Percentiles rank a stretch among this genome's conserved stretches.
Evolutionary conservation across 2,113 vertebrate species (phyloP).

Genomic region (Corythornis madagascariensis): DNA sequence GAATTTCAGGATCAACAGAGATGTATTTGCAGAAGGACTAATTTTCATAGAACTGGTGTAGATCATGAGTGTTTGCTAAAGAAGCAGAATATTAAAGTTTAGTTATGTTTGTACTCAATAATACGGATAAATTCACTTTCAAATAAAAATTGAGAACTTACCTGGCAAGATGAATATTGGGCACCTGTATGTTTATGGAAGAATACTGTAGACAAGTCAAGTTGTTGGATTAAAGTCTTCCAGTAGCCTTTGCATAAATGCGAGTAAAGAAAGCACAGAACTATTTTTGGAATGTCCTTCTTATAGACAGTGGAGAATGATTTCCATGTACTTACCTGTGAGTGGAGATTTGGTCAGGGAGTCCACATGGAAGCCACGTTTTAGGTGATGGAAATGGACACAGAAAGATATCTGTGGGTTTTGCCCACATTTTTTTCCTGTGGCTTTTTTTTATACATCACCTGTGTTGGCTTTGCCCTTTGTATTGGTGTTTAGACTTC

Average conservation of each 20-base stretch:
- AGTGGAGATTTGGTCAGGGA: neutral
- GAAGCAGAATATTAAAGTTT: neutral
- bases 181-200: neutral
- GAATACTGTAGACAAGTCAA: neutral
- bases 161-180: neutral
- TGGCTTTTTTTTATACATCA: neutral
- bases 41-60: neutral
- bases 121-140: neutral
- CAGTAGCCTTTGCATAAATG: neutral
- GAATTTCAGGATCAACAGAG: neutral
- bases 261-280: neutral
- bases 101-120: neutral
- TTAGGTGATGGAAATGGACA: neutral
- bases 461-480: neutral
- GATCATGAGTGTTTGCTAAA: neutral
- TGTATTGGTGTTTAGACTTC: neutral
- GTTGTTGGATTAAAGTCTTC: neutral
- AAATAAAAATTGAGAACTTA: neutral
- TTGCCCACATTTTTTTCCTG: neutral
- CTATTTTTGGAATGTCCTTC: neutral
- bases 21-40: neutral
- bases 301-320: neutral
- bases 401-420: neutral
- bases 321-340: neutral
- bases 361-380: fast-evolving